Evolutionary conservation across 2,797 vertebrate species (phyloP).

Genomic region (Xerus rutilus): DNA sequence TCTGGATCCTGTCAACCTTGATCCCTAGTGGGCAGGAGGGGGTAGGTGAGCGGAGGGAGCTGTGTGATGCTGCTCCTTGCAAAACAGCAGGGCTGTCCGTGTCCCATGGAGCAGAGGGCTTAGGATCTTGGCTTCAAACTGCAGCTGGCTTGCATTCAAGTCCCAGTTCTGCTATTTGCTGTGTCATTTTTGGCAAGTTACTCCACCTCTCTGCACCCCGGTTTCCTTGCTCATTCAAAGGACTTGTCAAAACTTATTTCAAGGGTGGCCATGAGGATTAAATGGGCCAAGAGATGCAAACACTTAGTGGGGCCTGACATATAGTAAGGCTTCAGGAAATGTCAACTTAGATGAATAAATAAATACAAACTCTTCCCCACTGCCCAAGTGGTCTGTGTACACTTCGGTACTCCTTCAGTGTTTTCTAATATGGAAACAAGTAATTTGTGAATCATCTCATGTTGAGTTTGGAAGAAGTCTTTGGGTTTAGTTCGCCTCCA

Average conservation of each 20-base stretch:
- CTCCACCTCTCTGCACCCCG: background rate
- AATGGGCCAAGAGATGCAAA: background rate
- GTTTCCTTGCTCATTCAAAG: background rate
- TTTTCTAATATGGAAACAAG: background rate
- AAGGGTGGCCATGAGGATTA: background rate
- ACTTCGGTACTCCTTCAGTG: background rate
- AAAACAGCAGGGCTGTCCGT: background rate
- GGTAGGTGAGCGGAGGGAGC: background rate
- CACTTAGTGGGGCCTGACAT: background rate
- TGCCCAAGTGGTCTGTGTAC: background rate
- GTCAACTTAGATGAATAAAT: background rate
- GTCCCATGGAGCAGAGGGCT: background rate
- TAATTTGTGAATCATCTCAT: background rate
- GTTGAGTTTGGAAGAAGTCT: background rate
- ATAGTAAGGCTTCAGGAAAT: background rate
- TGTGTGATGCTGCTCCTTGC: background rate
- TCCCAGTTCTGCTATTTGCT: background rate
- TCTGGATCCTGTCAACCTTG: slow-evolving; percentile 49
- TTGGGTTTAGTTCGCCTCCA: background rate
- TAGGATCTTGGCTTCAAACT: background rate
- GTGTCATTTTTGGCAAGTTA: background rate
- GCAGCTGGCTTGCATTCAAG: background rate
- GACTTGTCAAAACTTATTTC: background rate
- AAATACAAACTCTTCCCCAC: rapidly evolving
- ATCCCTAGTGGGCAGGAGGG: background rate